Evolutionary conservation across 1,140 invertebrate genomes (phyloP), one percentile per base, ranked within the genome.

Genomic region (Drosophila pandora): DNA sequence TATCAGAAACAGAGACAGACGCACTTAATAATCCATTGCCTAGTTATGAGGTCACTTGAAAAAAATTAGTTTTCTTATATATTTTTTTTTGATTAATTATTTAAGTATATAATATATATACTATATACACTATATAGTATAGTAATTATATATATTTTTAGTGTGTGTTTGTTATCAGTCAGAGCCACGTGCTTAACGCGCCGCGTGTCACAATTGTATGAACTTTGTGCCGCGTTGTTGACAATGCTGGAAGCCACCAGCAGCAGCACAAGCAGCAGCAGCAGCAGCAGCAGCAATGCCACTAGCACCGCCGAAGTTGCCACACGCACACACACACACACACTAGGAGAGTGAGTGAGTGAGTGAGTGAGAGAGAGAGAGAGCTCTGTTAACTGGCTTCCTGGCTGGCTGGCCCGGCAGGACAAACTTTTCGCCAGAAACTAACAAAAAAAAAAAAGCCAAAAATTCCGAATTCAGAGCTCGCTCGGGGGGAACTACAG

Each of bases 201-300:
- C 82, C 82, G 82, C 82, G 82, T 87, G 83, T 85, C 78, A 88
- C 74, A 88, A 87, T 87, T 87, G 82, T 87, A 87, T 87, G 82
- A 87, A 87, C 82, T 87, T 76, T 64, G 58, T 58, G 82, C 63
- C 74, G 82, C 77, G 74, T 75, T 81, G 82, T 85, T 85, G 82
- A 85, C 82, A 85, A 87, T 82, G 78, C 79, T 39, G 76, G 73
- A 70, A 77, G 69, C 78, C 78, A 83, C 58, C 68, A 67, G 70
- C 58, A 56, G 60, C 62, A 64, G 58, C 69, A 59, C 39, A 39
- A 58, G 58, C 69, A 64, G 62, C 60, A 59, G 41, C 69, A 58
- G 43, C 39, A 21, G 39, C 50, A 58, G 61, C 63, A 64, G 55
- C 69, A 59, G 45, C 69, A 58, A 41, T 57, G 56, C 53, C 55